Base-by-base conservation (phyloP, 1,140 invertebrate species). In the Tetraneura akinire region DNA sequence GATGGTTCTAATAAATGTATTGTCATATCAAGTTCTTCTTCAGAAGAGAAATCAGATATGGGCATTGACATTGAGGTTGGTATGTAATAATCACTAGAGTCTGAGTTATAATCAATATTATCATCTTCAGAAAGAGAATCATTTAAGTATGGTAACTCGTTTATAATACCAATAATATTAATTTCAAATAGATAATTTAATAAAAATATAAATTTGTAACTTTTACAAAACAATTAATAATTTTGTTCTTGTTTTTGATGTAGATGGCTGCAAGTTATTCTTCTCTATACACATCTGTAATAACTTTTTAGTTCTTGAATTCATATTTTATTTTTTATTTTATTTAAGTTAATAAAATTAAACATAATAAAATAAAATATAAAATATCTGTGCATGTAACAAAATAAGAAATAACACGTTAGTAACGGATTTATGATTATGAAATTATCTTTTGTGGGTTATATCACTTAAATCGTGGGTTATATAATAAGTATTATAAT, bases 251-350 rank as follows among this genome's bases (percentile, higher is more conserved):
- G 5, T 51, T 3, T 51, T 51, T 51, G 49, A 51, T 51, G 16
- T 51, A 51, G 49, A 51, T 51, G 49, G 6, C 14, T 51, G 49
- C 10, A 14, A 10, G 16, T 51, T 51, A 51, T 51, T 51, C 3
- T 51, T n/a, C n/a, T n/a, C 49, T 51, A 3, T 3, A 51, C 49
- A 51, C 13, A 51, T 51, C 49, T 51, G 5, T 16, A 51, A 51
- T 13, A 51, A 9, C 49, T 51, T 51, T 51, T 51, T 51, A 13
- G 49, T 51, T 51, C 49, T 51, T 85, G 95, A 98, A 86, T 94
- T 94, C 37, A 98, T n/a, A n/a, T n/a, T n/a, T n/a, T n/a, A n/a
- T n/a, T n/a, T 99, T 83, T 99, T 99, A 42, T 42, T 42, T 42
- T 6, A 4, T 42, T 42, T 42, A 42, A 42, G 10, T 42, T 42